phyloP scores from a whole-genome alignment of 1,140 invertebrate species.

The Coelopa frigida region DNA sequence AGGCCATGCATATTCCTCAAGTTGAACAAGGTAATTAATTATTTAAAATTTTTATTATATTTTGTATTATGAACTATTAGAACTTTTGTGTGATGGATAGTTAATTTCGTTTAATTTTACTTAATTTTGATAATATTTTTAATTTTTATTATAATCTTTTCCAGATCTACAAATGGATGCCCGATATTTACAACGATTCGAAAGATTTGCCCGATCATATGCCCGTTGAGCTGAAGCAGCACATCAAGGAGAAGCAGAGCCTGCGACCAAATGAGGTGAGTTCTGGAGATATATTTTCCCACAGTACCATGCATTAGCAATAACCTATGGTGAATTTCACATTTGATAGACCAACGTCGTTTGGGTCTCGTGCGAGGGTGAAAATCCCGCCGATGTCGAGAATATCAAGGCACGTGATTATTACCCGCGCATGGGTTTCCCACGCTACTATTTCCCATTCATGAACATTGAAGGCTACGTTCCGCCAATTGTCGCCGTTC shows the following conservation, averaged over 20 bases:
- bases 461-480: conserved; percentile 73
- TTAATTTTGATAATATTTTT: not conserved
- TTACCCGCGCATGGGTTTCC: conserved; percentile 69
- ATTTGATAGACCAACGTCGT: conserved; percentile 59
- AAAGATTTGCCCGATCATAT: conserved; percentile 60
- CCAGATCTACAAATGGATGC: conserved; percentile 76
- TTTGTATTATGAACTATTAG: not conserved
- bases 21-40: conserved; percentile 58
- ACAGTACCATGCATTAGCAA: not conserved
- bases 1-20: conserved; percentile 79
- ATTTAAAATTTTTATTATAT: not conserved
- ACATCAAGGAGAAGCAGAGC: conserved; percentile 51
- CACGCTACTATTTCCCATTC: conserved; percentile 73
- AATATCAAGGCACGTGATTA: conserved; percentile 81
- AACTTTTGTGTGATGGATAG: too few species aligned
- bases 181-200: conserved; percentile 67
- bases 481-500: conserved; percentile 81
- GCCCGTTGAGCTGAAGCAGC: conserved; percentile 65
- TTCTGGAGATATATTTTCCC: not conserved
- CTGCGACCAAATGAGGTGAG: conserved; percentile 41
- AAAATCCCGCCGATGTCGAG: conserved; percentile 83
- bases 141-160: conserved; percentile 12
- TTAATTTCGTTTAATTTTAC: not conserved
- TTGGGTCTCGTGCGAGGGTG: conserved; percentile 82
- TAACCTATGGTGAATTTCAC: not conserved